Percentiles rank a stretch among this genome's conserved stretches.
phyloP scores from a whole-genome alignment of 1,140 invertebrate species.

The Polyergus mexicanus region DNA sequence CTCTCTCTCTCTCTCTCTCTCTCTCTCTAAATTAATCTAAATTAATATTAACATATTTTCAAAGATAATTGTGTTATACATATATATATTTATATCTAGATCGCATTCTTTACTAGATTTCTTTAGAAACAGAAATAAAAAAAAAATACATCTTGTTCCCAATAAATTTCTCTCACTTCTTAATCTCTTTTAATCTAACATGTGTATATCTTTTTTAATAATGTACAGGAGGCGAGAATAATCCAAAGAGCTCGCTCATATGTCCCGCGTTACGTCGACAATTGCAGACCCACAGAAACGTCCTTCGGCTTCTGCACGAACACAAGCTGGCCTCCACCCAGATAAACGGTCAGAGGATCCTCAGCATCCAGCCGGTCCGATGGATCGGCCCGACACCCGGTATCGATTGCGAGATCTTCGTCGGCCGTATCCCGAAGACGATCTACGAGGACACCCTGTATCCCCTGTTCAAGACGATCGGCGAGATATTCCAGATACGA shows the following conservation, averaged over 20 bases:
- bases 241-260: slow-evolving; percentile 11
- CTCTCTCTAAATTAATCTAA: too few relatives aligned
- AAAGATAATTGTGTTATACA: not conserved
- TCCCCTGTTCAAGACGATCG: slow-evolving; percentile 90
- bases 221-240: not conserved
- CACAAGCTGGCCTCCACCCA: slow-evolving; percentile 79
- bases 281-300: slow-evolving; percentile 32
- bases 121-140: not conserved
- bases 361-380: slow-evolving; percentile 85
- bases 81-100: not conserved
- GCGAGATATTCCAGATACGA: slow-evolving; percentile 91
- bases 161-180: not conserved
- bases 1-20: too few relatives aligned
- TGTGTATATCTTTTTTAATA: not conserved
- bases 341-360: slow-evolving; percentile 88
- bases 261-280: slow-evolving; percentile 17
- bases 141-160: not conserved
- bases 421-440: slow-evolving; percentile 93
- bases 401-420: slow-evolving; percentile 92
- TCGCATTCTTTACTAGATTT: not conserved
- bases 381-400: slow-evolving; percentile 86
- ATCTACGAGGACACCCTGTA: slow-evolving; percentile 93
- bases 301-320: slow-evolving; percentile 71
- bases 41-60: not conserved
- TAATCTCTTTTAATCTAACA: not conserved